These are phyloP conservation scores for Oreochromis aureus DNA, from an alignment of 2,113 vertebrate species.

Conservation along the genomic window DNA sequence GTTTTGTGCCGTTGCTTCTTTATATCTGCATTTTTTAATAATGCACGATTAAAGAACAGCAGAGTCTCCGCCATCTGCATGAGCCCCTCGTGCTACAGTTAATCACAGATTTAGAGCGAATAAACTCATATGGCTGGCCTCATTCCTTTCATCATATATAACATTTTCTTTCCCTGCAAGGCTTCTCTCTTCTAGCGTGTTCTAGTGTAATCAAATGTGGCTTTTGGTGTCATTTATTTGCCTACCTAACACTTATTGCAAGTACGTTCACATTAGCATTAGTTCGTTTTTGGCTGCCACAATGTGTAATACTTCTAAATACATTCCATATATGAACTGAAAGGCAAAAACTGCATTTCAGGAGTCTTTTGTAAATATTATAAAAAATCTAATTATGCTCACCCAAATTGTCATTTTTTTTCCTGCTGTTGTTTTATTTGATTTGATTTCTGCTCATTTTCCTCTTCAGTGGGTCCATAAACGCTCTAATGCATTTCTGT, in stretches of 20 bases:
- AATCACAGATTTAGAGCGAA: constrained; percentile 31
- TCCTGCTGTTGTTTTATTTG: background rate
- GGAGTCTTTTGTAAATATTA: background rate
- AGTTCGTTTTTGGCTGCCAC: background rate
- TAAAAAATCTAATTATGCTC: background rate
- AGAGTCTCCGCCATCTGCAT: constrained; percentile 12
- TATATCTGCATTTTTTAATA: constrained; percentile 33
- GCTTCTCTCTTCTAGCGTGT: background rate
- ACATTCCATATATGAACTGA: background rate
- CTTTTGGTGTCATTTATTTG: background rate
- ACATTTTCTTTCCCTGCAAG: background rate
- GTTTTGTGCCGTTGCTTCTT: background rate
- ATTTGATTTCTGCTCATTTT: background rate
- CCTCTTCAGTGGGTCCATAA: background rate
- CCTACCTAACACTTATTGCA: background rate
- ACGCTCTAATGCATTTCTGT: background rate
- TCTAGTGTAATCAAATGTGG: background rate
- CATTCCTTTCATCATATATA: background rate
- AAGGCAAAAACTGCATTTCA: background rate
- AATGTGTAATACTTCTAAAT: background rate
- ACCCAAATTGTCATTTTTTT: background rate
- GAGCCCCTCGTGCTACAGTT: background rate
- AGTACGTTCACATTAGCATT: background rate
- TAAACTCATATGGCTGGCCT: background rate
- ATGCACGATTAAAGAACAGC: constrained; percentile 27